Conservation (phyloP, 1,140 invertebrate genomes). For the Drosophila burlai region DNA sequence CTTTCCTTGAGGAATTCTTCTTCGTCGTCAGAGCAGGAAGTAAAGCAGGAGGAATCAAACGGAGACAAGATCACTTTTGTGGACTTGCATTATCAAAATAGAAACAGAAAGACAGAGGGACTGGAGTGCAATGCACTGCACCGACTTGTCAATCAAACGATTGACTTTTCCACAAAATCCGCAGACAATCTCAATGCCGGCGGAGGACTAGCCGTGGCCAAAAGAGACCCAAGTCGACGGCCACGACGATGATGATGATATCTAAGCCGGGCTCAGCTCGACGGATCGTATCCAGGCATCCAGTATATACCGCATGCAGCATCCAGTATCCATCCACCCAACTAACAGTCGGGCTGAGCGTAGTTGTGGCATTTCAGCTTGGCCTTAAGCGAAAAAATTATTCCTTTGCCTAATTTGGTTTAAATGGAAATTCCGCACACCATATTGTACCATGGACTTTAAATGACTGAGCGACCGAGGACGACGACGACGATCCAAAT, state of each 20-base stretch:
- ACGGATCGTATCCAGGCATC: constrained; percentile 29
- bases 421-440: constrained; percentile 82
- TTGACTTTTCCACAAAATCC: constrained; percentile 79
- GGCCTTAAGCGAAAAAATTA: constrained; percentile 70
- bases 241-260: constrained; percentile 66
- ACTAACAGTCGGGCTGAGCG: constrained; percentile 40
- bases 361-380: constrained; percentile 46
- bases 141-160: constrained; percentile 79
- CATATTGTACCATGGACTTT: constrained; percentile 81
- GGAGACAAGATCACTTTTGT: constrained; percentile 61
- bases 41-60: constrained; percentile 56
- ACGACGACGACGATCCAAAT: constrained; percentile 27
- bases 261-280: constrained; percentile 51
- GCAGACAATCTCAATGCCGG: constrained; percentile 71
- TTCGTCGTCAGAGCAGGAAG: constrained; percentile 56
- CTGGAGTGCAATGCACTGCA: constrained; percentile 45
- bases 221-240: constrained; percentile 25
- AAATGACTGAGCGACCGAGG: constrained; percentile 65
- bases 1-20: constrained; percentile 12
- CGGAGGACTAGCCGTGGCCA: constrained; percentile 31
- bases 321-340: constrained; percentile 20
- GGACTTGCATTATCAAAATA: constrained; percentile 64
- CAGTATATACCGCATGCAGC: constrained; percentile 1
- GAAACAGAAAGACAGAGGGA: constrained; percentile 36
- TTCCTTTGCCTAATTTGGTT: constrained; percentile 81